These are phyloP conservation scores for Lucilia sericata DNA, from an alignment of 1,140 invertebrate genomes.

Conservation along the genomic window DNA sequence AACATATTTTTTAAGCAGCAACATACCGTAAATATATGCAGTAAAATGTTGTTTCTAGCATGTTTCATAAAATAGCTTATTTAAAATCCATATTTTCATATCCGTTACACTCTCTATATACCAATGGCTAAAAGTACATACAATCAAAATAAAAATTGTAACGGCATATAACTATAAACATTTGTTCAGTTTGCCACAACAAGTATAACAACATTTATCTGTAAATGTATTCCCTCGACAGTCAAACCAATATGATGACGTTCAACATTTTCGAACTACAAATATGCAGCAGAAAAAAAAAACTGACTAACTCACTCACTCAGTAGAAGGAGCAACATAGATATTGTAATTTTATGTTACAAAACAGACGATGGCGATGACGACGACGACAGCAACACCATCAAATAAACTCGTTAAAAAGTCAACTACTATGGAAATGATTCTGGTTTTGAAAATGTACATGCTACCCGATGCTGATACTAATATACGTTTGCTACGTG, in stretches of 20 bases:
- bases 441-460: neutral
- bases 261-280: neutral
- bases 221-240: conserved; percentile 6
- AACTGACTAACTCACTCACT: too few relatives aligned
- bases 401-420: neutral
- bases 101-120: neutral
- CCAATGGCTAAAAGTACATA: neutral
- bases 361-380: neutral
- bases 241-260: neutral
- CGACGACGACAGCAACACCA: neutral
- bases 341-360: neutral
- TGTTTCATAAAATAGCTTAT: conserved; percentile 5
- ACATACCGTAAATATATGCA: neutral
- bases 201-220: neutral
- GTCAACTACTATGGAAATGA: conserved; percentile 15
- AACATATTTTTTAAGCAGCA: neutral
- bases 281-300: too few relatives aligned
- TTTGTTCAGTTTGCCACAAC: too few relatives aligned
- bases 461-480: neutral
- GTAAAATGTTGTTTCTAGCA: neutral
- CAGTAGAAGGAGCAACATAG: neutral
- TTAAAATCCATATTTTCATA: conserved; percentile 1
- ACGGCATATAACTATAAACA: too few relatives aligned
- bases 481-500: neutral
- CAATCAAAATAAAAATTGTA: neutral